A percentile compares a stretch with the other conserved stretches of the same genome.
Conservation (phyloP, 2,113 vertebrate species). For the Rhabdomys dilectus region DNA sequence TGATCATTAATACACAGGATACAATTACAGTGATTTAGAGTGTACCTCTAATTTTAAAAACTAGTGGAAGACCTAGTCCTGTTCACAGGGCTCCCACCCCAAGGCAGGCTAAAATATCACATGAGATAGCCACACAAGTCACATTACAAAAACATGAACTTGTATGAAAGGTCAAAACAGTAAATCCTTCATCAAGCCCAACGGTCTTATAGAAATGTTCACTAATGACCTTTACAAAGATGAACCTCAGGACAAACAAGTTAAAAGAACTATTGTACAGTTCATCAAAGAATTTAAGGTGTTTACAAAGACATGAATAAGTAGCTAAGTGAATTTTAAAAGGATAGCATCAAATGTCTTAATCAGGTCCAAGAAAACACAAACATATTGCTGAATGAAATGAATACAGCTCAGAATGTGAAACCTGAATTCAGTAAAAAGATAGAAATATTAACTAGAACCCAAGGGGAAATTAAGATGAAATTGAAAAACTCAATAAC, state of each 20-base stretch:
- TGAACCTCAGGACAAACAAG: background rate
- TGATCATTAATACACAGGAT: background rate
- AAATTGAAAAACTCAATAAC: background rate
- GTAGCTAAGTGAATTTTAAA: background rate
- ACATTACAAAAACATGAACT: background rate
- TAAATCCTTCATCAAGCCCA: background rate
- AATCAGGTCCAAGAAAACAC: background rate
- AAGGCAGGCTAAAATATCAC: background rate
- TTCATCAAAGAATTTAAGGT: background rate
- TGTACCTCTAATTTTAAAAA: background rate
- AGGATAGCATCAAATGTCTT: background rate
- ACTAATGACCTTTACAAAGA: background rate
- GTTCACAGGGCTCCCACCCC: background rate
- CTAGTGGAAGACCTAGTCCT: background rate
- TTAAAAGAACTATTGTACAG: background rate
- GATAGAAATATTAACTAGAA: background rate
- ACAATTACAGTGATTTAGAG: background rate
- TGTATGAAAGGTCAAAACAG: background rate
- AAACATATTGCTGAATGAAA: background rate
- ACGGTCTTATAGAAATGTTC: background rate
- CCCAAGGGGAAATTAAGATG: background rate
- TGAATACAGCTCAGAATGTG: background rate
- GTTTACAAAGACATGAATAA: too few relatives aligned
- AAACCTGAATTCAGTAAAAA: background rate
- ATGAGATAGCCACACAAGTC: background rate